Evolutionary conservation across 2,797 vertebrate genomes (phyloP), one percentile per base, ranked within the genome.

Genomic region (Trachops cirrhosus): DNA sequence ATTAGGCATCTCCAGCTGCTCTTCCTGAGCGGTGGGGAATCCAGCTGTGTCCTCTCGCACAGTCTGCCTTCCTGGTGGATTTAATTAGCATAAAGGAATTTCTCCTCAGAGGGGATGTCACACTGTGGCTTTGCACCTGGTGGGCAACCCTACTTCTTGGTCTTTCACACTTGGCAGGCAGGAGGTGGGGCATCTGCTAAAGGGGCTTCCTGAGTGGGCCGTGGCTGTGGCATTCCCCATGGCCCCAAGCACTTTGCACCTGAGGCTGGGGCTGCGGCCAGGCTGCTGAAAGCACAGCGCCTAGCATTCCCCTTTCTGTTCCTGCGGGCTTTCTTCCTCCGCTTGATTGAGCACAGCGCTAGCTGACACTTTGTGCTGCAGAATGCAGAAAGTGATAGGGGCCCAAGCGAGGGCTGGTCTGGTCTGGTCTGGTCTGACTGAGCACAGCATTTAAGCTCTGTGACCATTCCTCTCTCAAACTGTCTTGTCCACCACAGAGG

Each of bases 1-100:
- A 91, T 91, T 70, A 95, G 89, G 92, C 91, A 93, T 73, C 93
- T 96, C 97, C 82, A 96, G 41, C 86, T 59, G 68, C 64, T 94
- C 96, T 97, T 95, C 97, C 96, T 88, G 94, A 98, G 97, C 94
- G 50, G 89, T 68, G 92, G 73, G 92, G 93, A 82, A 94, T 59
- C 94, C 97, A 96, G 94, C 97, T 97, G 96, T 96, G 96, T 80
- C 97, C 89, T 93, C 86, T 95, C 95, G 32, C 94, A 12, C 80
- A 54, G 83, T 0, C 94, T 64, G 75, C 67, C 93, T 97, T 95
- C 82, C 78, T 89, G 21, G 21, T 4, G 0, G 86, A 92, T 97
- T 95, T 97, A 91, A 32, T 97, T 93, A 68, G 71, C 11, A 3
- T 80, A 86, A 94, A 97, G 92, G 77, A 75, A 92, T 95, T 94